Conservation (phyloP, 2,888 invertebrate genomes). For the Leptopilina myrica region DNA sequence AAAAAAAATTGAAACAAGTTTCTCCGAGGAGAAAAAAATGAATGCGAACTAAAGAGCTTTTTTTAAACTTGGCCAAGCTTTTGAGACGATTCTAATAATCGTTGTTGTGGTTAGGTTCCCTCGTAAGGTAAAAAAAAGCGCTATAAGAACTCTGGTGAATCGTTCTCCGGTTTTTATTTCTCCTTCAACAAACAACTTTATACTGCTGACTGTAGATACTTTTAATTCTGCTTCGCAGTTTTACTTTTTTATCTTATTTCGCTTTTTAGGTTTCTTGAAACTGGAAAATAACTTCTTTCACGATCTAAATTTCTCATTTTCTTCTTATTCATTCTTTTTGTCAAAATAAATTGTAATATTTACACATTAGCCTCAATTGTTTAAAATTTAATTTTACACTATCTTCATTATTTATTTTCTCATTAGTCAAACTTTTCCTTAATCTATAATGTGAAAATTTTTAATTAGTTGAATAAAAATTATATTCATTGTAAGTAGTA, state of each 20-base stretch:
- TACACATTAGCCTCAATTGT: too few species aligned
- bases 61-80: neutral
- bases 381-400: too few species aligned
- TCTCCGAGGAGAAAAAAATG: neutral
- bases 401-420: too few species aligned
- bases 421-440: too few species aligned
- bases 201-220: conserved; percentile 14
- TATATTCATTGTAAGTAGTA: too few species aligned
- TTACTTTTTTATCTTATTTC: neutral
- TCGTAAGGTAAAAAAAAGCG: conserved; percentile 7
- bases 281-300: neutral
- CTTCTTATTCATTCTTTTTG: neutral
- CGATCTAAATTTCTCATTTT: neutral
- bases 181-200: conserved; percentile 21
- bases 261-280: neutral
- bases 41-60: neutral
- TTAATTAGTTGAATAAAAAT: too few species aligned
- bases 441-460: too few species aligned
- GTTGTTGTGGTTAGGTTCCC: neutral
- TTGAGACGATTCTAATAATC: conserved; percentile 23
- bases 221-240: conserved; percentile 14
- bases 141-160: conserved; percentile 18
- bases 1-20: neutral
- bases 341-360: too few species aligned
- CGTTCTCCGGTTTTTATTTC: conserved; percentile 25